Conservation (phyloP, 2,797 vertebrate genomes). For the Takifugu ocellatus region DNA sequence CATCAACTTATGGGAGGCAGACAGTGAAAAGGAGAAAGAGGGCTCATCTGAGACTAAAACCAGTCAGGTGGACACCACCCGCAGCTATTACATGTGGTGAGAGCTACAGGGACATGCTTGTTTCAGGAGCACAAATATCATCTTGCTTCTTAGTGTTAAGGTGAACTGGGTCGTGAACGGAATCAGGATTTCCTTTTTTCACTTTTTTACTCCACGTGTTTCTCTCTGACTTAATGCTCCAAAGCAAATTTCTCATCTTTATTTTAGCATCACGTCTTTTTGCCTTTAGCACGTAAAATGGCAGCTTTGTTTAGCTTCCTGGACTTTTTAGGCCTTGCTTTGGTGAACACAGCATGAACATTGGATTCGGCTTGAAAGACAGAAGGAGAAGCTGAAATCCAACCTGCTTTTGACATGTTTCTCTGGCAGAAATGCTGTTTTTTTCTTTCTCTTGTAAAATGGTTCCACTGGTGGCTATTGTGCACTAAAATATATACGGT, state of each 20-base stretch:
- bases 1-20: slow-evolving; percentile 96
- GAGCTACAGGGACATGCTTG: slow-evolving; percentile 41
- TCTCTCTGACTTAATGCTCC: slow-evolving; percentile 78
- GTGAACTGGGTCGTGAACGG: slow-evolving; percentile 46
- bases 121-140: slow-evolving; percentile 86
- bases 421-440: slow-evolving; percentile 72
- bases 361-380: slow-evolving; percentile 67
- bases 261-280: slow-evolving; percentile 86
- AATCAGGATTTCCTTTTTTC: slow-evolving; percentile 19
- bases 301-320: slow-evolving; percentile 82
- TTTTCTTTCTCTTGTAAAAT: slow-evolving; percentile 72
- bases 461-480: slow-evolving; percentile 81
- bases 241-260: slow-evolving; percentile 79
- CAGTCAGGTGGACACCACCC: slow-evolving; percentile 94
- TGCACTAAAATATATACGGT: slow-evolving; percentile 80
- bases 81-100: slow-evolving; percentile 99
- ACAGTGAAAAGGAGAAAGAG: slow-evolving; percentile 95
- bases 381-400: slow-evolving; percentile 58
- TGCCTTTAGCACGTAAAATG: slow-evolving; percentile 67
- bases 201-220: slow-evolving; percentile 51
- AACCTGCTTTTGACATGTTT: slow-evolving; percentile 64
- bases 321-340: slow-evolving; percentile 79
- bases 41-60: slow-evolving; percentile 86
- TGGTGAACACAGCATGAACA: slow-evolving; percentile 79
- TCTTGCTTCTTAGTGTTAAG: slow-evolving; percentile 87